Evolutionary conservation across 2,113 vertebrate species (phyloP), one percentile per base, ranked within the genome.

Genomic region (Meleagris gallopavo): DNA sequence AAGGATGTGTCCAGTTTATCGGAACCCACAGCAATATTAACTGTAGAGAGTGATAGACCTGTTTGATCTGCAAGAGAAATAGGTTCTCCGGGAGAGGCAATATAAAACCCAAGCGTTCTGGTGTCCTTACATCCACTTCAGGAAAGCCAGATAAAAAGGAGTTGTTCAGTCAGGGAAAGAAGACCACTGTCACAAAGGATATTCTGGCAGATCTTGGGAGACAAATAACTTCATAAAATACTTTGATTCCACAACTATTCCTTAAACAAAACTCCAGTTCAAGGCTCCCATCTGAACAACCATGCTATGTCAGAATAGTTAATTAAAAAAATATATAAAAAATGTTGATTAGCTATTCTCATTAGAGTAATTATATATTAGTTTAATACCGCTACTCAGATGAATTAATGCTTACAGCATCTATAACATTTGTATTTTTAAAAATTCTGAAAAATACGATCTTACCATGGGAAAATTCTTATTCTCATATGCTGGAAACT

Each of bases 401-500:
- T 66, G 16, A 73, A 45, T 46, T 15, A 67, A 10, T 46, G n/a
- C 30, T 74, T 66, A 40, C 2, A 52, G 20, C 8, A 66, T 50
- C 40, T 54, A 6, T 15, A n/a, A 55, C 16, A 21, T 54, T 62
- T 54, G 9, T 22, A 10, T 22, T 73, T 70, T 74, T 62, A 8
- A 0, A 0, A 58, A 19, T n/a, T 83, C 61, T 83, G 12, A 55
- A 73, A 87, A 79, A 61, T 83, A 40, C 11, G 1, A 88, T 70
- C 22, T 73, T 10, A 10, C 4, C 12, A 9, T 73, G 88, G 88
- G 41, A 89, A 89, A 83, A 73, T 84, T 80, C 87, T 80, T 17
- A 2, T 94, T 91, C 75, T 86, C 41, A 71, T 72, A 70, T 87
- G 85, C 86, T 86, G 54, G 70, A 92, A 95, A 95, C 89, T 97